phyloP scores from a whole-genome alignment of 2,797 vertebrate genomes.

The Thaleichthys pacificus region DNA sequence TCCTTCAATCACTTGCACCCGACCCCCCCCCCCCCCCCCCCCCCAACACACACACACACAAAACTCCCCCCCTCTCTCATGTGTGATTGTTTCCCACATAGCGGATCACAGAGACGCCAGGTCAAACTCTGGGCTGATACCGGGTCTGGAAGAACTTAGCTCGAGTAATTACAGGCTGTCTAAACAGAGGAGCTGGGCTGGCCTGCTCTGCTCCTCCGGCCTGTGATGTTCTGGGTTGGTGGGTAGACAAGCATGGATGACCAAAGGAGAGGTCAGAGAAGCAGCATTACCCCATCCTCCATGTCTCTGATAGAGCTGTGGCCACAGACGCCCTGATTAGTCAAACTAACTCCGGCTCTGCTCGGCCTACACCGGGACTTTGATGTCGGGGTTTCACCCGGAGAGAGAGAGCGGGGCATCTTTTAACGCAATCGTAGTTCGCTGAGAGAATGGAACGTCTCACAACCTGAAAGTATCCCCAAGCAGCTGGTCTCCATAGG shows the following conservation, averaged over 20 bases:
- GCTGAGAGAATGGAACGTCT: too few relatives aligned
- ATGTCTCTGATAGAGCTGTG: constrained; percentile 51
- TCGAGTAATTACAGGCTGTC: constrained; percentile 71
- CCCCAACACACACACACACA: neutral
- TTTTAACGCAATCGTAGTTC: too few relatives aligned
- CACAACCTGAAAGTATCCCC: too few relatives aligned
- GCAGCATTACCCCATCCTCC: constrained; percentile 15
- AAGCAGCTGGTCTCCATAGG: neutral
- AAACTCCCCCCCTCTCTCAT: constrained; percentile 23
- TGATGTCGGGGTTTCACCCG: constrained; percentile 51
- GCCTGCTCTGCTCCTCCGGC: constrained; percentile 15
- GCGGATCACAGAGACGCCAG: constrained; percentile 50
- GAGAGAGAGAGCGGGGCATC: constrained; percentile 21
- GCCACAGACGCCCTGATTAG: constrained; percentile 57
- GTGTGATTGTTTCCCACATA: constrained; percentile 55
- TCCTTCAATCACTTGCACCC: too few relatives aligned
- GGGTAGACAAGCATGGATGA: constrained; percentile 42
- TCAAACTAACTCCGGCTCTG: constrained; percentile 29
- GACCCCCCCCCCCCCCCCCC: neutral
- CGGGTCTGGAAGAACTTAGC: constrained; percentile 70
- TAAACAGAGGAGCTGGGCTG: constrained; percentile 58
- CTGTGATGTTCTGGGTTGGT: constrained; percentile 37
- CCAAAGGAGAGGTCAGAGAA: constrained; percentile 31
- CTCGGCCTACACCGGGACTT: constrained; percentile 39
- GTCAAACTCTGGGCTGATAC: constrained; percentile 51